Evolutionary conservation across 2,888 invertebrate species (phyloP).

Genomic region (Antheraea yamamai): DNA sequence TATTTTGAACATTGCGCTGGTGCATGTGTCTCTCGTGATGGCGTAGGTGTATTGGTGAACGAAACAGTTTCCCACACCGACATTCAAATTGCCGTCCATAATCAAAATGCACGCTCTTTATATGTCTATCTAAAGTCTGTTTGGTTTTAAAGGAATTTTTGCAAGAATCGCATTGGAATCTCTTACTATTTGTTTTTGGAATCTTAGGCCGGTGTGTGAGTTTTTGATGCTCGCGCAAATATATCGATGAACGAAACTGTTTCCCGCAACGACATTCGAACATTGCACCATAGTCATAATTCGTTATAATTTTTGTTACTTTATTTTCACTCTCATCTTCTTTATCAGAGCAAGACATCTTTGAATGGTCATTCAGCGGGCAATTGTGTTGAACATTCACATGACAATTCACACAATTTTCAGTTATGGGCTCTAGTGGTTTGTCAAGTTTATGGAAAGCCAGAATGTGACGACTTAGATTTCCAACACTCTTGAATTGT

Average conservation of each 20-base stretch:
- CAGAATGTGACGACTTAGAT: not conserved
- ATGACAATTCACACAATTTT: not conserved
- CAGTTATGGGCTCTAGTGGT: not conserved
- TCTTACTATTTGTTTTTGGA: too few relatives aligned
- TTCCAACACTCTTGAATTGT: not conserved
- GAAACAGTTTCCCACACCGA: not conserved
- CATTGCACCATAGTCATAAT: not conserved
- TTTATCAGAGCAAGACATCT: not conserved
- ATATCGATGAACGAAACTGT: not conserved
- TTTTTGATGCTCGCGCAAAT: too few relatives aligned
- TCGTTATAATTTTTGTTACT: not conserved
- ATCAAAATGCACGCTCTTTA: too few relatives aligned
- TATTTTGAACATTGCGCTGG: too few relatives aligned
- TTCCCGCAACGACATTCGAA: not conserved
- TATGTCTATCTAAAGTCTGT: too few relatives aligned
- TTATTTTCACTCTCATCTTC: not conserved
- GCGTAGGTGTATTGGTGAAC: not conserved
- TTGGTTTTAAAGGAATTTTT: too few relatives aligned
- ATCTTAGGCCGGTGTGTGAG: too few relatives aligned
- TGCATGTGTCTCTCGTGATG: too few relatives aligned
- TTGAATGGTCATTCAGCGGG: not conserved
- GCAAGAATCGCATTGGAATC: too few relatives aligned
- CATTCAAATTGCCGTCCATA: too few relatives aligned
- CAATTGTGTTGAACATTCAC: not conserved
- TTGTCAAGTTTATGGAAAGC: not conserved